Conservation (phyloP, 1,140 invertebrate genomes). For the Tetramorium alpestre region DNA sequence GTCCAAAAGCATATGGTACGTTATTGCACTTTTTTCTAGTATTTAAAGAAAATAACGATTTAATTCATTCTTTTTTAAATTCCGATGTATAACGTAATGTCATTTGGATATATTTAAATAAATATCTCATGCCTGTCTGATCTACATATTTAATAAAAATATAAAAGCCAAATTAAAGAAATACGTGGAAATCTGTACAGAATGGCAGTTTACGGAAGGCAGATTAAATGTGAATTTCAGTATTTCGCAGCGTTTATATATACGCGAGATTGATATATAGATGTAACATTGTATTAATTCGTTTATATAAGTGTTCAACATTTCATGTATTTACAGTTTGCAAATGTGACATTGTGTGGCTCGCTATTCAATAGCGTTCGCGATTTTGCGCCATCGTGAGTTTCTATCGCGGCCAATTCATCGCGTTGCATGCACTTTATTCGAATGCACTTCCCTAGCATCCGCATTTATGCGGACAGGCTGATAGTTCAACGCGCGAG, state of each 20-base stretch:
- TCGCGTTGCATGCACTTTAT: conserved; percentile 54
- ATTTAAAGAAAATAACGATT: not conserved
- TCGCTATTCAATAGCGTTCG: conserved; percentile 43
- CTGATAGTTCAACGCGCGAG: conserved; percentile 23
- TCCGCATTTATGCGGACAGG: conserved; percentile 42
- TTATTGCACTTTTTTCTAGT: not conserved
- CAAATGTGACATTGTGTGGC: conserved; percentile 56
- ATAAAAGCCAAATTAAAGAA: not conserved
- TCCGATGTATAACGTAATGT: not conserved
- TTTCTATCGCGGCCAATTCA: conserved; percentile 59
- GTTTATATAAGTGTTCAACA: conserved; percentile 45
- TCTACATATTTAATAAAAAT: not conserved
- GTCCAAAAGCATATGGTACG: not conserved
- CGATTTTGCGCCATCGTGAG: conserved; percentile 55
- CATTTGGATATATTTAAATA: not conserved
- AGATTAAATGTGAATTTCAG: conserved; percentile 42
- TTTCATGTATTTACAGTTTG: conserved; percentile 49
- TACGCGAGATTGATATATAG: not conserved
- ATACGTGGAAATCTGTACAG: not conserved
- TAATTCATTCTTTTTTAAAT: not conserved
- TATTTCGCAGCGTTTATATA: not conserved
- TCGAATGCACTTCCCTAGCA: conserved; percentile 46
- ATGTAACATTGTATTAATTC: conserved; percentile 39
- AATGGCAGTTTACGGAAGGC: not conserved
- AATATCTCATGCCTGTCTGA: not conserved